Evolutionary conservation across 2,888 invertebrate species (phyloP), one percentile per base, ranked within the genome.

Genomic region (Pandemis corylana): DNA sequence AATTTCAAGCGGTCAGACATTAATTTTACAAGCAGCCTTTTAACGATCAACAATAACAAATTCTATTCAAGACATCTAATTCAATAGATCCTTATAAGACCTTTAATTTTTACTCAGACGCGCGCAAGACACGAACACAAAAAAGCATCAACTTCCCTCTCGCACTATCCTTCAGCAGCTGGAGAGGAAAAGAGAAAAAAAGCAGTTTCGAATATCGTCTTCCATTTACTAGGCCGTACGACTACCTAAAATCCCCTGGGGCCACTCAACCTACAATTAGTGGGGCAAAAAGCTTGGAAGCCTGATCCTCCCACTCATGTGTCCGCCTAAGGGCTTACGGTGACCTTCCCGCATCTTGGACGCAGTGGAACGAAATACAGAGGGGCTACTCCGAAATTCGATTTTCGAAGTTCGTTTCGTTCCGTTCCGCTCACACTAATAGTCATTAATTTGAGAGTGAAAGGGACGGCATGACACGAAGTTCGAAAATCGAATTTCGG

Each of bases 221-320:
- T 75, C 70, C 53, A 53, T 56, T 67, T 71, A 75, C 53, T 63
- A 70, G 67, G 62, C 62, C 63, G 9, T 59, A 10, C 49, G 53
- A 61, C 75, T 75, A 71, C 75, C 75, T 70, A 69, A 74, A 71
- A 62, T 20, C 75, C 66, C 56, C 53, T 44, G 41, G 9, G 42
- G 36, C 64, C 41, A 7, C 13, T 36, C 41, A 59, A 74, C 61
- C 66, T 44, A 75, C 71, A 75, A 75, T 75, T 71, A 71, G 42
- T 42, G 51, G 69, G 75, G 70, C 49, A 75, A 75, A 75, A 75
- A 75, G 75, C 62, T 75, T 75, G 75, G 75, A 71, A 75, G 75
- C 75, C 62, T 13, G 63, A 41, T 42, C 70, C 75, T 46, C 75
- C 75, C 62, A 71, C 67, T 75, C 74, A 74, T 66, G 70, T 75